phyloP scores from a whole-genome alignment of 2,888 invertebrate genomes.

The Pristionchus mayeri region DNA sequence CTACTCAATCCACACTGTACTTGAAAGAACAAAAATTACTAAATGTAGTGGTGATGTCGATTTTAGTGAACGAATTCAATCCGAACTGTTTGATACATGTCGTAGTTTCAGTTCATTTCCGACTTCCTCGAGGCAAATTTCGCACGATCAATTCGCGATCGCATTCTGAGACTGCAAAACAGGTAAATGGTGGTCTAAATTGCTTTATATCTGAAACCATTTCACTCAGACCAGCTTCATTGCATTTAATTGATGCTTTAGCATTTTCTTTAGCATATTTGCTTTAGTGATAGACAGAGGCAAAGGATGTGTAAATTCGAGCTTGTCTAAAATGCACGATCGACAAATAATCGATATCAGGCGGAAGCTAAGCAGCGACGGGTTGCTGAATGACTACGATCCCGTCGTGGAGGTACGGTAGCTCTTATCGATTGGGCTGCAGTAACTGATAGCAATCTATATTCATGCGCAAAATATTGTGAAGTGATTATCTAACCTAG shows the following conservation, averaged over 20 bases:
- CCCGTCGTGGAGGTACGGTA: constrained; percentile 52
- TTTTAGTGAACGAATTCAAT: neutral
- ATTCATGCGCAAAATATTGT: neutral
- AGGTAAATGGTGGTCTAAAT: no score
- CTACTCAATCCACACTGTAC: neutral
- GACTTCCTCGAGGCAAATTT: constrained; percentile 64
- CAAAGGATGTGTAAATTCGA: no score
- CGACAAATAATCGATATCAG: no score
- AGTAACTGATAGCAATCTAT: no score
- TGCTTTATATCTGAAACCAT: no score
- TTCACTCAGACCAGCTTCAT: no score
- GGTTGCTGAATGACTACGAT: constrained; percentile 43
- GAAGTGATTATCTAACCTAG: neutral
- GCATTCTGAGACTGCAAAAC: constrained; percentile 52
- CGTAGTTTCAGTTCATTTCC: constrained; percentile 61
- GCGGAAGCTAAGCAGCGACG: constrained; percentile 47
- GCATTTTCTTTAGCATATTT: no score
- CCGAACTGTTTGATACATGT: neutral
- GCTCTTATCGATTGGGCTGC: neutral
- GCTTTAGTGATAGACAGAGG: no score
- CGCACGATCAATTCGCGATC: constrained; percentile 56
- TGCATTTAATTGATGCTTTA: no score
- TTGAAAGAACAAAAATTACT: no score
- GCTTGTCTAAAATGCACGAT: no score
- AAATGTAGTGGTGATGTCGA: no score